Conservation (phyloP, 2,797 vertebrate species). For the Avahi laniger region DNA sequence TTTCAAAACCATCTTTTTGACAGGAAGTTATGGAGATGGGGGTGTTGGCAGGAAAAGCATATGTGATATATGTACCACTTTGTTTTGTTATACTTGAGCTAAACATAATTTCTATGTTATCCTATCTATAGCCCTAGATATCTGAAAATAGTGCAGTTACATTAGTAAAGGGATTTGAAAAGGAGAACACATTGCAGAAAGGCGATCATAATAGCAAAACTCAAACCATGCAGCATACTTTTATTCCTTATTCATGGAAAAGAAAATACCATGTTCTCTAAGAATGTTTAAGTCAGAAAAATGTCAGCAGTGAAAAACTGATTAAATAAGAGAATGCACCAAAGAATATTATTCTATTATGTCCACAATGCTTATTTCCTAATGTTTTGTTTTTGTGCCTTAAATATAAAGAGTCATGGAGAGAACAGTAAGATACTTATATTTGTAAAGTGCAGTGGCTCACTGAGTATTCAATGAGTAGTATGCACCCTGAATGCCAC, state of each 20-base stretch:
- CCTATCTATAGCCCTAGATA: neutral
- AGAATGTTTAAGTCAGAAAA: slow-evolving; percentile 23
- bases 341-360: neutral
- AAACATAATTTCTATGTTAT: neutral
- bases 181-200: neutral
- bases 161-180: slow-evolving; percentile 20
- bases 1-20: slow-evolving; percentile 39
- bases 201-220: neutral
- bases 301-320: neutral
- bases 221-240: neutral
- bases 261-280: neutral
- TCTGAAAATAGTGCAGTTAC: neutral
- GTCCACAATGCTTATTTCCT: neutral
- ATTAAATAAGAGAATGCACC: neutral
- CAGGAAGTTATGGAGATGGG: neutral
- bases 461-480: neutral
- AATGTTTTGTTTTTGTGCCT: slow-evolving; percentile 25
- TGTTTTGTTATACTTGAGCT: neutral
- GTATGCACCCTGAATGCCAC: neutral
- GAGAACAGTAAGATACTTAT: neutral
- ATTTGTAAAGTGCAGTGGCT: neutral
- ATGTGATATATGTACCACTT: neutral
- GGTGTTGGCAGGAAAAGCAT: neutral
- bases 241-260: slow-evolving; percentile 3
- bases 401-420: slow-evolving; percentile 2